Conservation (phyloP, 2,113 vertebrate species). For the Megaceryle maxima region DNA sequence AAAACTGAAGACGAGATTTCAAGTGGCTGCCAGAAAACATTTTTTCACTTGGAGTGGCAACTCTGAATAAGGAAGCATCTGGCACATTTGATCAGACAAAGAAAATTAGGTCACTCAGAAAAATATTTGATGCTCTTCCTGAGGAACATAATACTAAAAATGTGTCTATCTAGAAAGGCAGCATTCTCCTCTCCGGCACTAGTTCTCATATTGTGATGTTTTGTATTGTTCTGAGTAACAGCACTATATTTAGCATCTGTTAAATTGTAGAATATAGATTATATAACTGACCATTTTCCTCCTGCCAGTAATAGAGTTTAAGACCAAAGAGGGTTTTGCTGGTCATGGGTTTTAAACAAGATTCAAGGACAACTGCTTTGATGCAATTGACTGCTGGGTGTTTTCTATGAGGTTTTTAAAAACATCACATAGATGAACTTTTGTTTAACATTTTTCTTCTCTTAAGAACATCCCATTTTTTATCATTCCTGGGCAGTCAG, state of each 20-base stretch:
- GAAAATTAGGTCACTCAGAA: conserved; percentile 69
- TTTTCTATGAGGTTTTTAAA: not conserved
- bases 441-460: not conserved
- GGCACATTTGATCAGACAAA: conserved; percentile 69
- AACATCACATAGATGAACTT: not conserved
- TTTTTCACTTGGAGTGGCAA: conserved; percentile 68
- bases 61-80: conserved; percentile 71
- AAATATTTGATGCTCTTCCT: conserved; percentile 62
- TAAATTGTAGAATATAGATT: conserved; percentile 35
- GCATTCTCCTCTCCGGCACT: not conserved
- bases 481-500: not conserved
- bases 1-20: conserved; percentile 61
- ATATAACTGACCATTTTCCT: not conserved
- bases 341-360: not conserved
- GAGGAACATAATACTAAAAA: conserved; percentile 54
- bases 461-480: not conserved
- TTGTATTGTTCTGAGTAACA: conserved; percentile 20
- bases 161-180: not conserved
- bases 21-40: conserved; percentile 66
- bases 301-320: conserved; percentile 9
- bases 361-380: not conserved
- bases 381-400: not conserved
- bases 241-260: conserved; percentile 37
- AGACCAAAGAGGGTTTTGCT: conserved; percentile 1
- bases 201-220: conserved; percentile 22